A percentile compares a stretch with the other conserved stretches of the same genome.
Conservation (phyloP, 2,797 vertebrate genomes). For the Natrix natrix region DNA sequence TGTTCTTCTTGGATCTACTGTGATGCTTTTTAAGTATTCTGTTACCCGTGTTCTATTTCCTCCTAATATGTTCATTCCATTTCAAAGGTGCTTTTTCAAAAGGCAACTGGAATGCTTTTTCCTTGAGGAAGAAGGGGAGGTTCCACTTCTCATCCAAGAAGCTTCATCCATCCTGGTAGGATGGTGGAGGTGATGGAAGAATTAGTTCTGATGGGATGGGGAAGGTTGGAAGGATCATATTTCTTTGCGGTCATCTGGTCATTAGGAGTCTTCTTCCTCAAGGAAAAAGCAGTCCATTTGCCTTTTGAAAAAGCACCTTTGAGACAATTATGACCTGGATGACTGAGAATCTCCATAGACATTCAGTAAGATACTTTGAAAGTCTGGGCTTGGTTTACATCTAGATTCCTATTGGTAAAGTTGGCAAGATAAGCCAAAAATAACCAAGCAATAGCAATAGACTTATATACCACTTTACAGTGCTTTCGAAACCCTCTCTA, state of each 20-base stretch:
- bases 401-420: rapidly evolving
- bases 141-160: background rate
- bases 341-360: background rate
- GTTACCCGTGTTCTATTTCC: background rate
- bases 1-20: background rate
- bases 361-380: conserved; percentile 27
- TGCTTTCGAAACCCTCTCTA: no score
- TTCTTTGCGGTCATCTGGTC: background rate
- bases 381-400: background rate
- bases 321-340: no score
- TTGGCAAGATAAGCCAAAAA: background rate
- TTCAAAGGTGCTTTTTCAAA: background rate
- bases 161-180: background rate
- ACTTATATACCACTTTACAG: no score
- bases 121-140: background rate
- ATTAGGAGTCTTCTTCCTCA: background rate
- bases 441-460: background rate
- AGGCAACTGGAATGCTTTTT: background rate
- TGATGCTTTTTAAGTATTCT: background rate
- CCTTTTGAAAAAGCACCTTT: background rate
- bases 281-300: background rate
- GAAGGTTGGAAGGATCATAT: background rate
- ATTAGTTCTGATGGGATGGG: background rate
- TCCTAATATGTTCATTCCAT: rapidly evolving
- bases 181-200: background rate